These are phyloP conservation scores for Grantiella picta DNA, from an alignment of 2,113 vertebrate species.

Conservation along the genomic window DNA sequence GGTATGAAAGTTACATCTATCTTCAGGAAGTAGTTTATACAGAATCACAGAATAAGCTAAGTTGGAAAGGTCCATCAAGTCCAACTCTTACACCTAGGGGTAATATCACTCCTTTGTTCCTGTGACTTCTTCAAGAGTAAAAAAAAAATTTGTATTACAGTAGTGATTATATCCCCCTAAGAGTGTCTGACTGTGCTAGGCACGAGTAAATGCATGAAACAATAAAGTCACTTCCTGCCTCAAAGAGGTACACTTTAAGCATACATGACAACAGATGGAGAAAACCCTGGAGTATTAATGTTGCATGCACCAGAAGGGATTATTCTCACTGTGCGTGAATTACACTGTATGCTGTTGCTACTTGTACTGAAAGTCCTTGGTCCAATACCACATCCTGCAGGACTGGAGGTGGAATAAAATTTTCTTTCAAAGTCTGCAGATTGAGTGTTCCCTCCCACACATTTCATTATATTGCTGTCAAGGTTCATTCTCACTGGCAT, in stretches of 20 bases:
- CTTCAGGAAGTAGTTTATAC: not conserved
- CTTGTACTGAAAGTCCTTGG: constrained; percentile 17
- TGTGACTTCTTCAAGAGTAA: not conserved
- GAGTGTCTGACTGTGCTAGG: not conserved
- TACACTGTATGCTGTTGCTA: not conserved
- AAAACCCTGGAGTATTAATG: constrained; percentile 34
- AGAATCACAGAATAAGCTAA: not conserved
- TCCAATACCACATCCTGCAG: not conserved
- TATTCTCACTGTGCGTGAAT: not conserved
- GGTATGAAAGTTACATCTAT: not conserved
- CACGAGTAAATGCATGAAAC: not conserved
- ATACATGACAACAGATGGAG: not conserved
- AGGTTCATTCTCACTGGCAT: constrained; percentile 49
- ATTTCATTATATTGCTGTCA: constrained; percentile 14
- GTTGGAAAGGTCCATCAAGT: not conserved
- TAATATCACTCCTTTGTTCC: not conserved
- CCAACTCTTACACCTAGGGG: not conserved
- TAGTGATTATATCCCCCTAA: not conserved
- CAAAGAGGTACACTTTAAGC: not conserved
- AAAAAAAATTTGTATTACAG: not conserved
- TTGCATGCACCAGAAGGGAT: not conserved
- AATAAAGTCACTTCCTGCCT: not conserved
- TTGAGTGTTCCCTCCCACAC: constrained; percentile 5
- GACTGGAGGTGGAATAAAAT: constrained; percentile 33
- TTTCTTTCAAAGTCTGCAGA: not conserved